Conservation (phyloP, 2,113 vertebrate species). For the Centropristis striata region DNA sequence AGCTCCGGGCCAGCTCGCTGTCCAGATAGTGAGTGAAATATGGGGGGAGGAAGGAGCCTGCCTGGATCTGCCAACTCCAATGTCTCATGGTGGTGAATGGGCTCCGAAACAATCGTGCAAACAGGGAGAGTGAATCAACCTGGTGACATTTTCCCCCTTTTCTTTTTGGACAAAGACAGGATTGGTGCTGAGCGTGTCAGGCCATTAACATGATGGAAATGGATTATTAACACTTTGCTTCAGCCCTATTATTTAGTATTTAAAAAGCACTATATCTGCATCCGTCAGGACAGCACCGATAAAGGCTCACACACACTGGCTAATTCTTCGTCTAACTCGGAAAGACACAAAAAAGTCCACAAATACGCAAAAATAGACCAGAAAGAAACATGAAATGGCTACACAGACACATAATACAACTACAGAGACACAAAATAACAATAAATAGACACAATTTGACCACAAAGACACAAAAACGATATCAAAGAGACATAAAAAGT, state of each 20-base stretch:
- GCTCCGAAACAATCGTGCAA: constrained; percentile 45
- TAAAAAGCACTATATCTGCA: neutral
- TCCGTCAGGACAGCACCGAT: neutral
- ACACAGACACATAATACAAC: too few species aligned
- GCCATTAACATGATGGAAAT: neutral
- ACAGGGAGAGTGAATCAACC: constrained; percentile 27
- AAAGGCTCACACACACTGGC: too few species aligned
- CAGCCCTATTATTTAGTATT: neutral
- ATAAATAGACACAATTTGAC: too few species aligned
- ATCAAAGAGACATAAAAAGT: too few species aligned
- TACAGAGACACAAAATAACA: too few species aligned
- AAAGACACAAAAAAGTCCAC: too few species aligned
- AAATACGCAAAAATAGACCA: too few species aligned
- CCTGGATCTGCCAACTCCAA: constrained; percentile 57
- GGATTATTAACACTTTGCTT: neutral
- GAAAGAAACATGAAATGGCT: too few species aligned
- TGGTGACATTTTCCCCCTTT: constrained; percentile 18
- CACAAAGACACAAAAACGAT: too few species aligned
- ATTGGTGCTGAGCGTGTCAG: neutral
- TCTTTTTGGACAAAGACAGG: constrained; percentile 8
- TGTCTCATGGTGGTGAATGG: constrained; percentile 52
- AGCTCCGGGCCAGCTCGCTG: constrained; percentile 46
- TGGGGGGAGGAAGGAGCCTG: constrained; percentile 58
- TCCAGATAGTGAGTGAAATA: constrained; percentile 79
- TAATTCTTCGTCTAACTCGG: too few species aligned